A percentile compares a stretch with the other conserved stretches of the same genome.
Conservation (phyloP, 1,140 invertebrate genomes). For the Charaxes varanes region DNA sequence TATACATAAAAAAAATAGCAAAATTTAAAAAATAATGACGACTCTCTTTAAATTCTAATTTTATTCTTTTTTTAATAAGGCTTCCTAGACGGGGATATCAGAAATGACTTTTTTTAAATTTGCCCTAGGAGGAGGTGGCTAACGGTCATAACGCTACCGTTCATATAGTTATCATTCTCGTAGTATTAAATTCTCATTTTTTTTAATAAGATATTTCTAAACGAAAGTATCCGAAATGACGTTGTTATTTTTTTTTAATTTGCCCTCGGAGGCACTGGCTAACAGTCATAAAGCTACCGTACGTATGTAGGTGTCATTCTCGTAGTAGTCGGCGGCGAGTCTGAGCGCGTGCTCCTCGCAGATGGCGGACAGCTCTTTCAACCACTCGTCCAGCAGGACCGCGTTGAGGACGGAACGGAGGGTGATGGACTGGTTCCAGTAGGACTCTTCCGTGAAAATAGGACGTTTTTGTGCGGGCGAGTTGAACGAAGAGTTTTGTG, state of each 20-base stretch:
- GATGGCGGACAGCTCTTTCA: constrained; percentile 93
- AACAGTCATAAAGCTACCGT: constrained; percentile 61
- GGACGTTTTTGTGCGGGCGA: constrained; percentile 34
- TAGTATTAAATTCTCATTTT: no score
- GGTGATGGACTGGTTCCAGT: constrained; percentile 65
- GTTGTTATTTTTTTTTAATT: constrained; percentile 26
- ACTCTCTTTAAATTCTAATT: no score
- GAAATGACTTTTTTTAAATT: no score
- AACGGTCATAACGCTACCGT: no score
- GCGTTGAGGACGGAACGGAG: constrained; percentile 76
- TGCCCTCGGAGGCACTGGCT: constrained; percentile 36
- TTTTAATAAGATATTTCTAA: constrained; percentile 7
- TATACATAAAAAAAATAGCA: no score
- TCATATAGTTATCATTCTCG: no score
- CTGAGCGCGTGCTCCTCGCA: constrained; percentile 91
- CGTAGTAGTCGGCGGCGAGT: constrained; percentile 38
- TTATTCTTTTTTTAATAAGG: no score
- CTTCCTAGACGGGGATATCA: no score
- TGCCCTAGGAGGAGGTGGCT: no score
- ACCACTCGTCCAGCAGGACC: constrained; percentile 93
- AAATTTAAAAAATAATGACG: no score
- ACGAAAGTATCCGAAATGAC: constrained; percentile 18
- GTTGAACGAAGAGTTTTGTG: constrained; percentile 24
- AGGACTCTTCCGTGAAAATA: constrained; percentile 53
- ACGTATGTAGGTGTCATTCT: constrained; percentile 48